These are phyloP conservation scores for Labrus mixtus DNA, from an alignment of 2,113 vertebrate genomes.

Conservation along the genomic window DNA sequence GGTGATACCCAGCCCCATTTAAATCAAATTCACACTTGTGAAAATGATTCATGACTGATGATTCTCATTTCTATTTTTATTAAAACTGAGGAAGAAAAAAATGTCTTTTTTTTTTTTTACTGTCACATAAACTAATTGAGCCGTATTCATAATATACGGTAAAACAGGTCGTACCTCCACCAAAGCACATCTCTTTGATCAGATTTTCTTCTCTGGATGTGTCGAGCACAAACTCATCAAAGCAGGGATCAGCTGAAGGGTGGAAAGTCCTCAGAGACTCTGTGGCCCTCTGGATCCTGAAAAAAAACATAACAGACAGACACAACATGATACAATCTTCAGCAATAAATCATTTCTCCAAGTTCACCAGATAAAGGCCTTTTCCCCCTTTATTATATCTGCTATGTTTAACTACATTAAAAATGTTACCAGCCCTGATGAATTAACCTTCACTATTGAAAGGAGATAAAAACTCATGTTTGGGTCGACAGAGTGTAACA, in stretches of 20 bases:
- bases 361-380: not conserved
- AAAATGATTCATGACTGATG: too few relatives aligned
- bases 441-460: constrained; percentile 3
- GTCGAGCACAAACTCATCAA: constrained; percentile 93
- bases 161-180: constrained; percentile 82
- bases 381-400: not conserved
- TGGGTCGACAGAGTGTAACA: not conserved
- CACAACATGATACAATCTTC: not conserved
- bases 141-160: not conserved
- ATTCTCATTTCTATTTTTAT: too few relatives aligned
- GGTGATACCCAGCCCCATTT: too few relatives aligned
- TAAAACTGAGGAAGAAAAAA: not conserved
- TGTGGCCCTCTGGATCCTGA: constrained; percentile 95
- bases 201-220: constrained; percentile 88
- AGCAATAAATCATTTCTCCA: too few relatives aligned
- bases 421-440: too few relatives aligned
- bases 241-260: constrained; percentile 90
- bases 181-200: constrained; percentile 90
- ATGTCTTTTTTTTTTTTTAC: not conserved
- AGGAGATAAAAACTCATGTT: constrained; percentile 3
- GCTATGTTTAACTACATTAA: not conserved
- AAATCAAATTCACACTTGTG: too few relatives aligned
- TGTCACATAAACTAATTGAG: not conserved
- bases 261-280: constrained; percentile 93
- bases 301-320: constrained; percentile 19